Evolutionary conservation across 2,113 vertebrate genomes (phyloP), one percentile per base, ranked within the genome.

Genomic region (Peromyscus californicus): DNA sequence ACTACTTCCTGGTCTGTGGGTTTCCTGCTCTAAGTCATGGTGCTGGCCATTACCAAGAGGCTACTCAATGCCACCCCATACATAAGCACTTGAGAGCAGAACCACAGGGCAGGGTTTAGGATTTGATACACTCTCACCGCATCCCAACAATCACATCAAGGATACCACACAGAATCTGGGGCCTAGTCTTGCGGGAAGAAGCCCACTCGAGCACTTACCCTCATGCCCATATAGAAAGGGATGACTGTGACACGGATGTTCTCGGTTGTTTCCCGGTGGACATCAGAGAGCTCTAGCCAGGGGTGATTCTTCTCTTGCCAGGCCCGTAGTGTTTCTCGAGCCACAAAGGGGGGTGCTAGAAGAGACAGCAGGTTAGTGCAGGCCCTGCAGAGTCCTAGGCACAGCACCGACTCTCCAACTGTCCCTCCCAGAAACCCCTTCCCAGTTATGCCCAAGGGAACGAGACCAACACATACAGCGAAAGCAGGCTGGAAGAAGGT

Each of bases 281-380:
- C 99, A 0, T 99, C 99, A 0, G 99, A 99, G 29, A 99, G 99
- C 98, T 99, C 99, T 87, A 99, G 97, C 99, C 99, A 99, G 42
- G 99, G 99, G 97, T 99, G 99, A 98, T 99, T 99, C 98, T 99
- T 99, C 98, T 99, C 99, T 98, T 99, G 99, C 99, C 99, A 99
- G 0, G 99, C 99, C 97, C 99, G 99, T 91, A 99, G 98, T 0
- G 99, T 99, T 95, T 99, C 99, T 96, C 99, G 99, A 31, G 99
- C 98, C 92, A 99, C 98, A 98, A 99, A 99, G 1, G 99, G 99
- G 86, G 99, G 99, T 99, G 97, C 0, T 91, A 54, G 63, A 74
- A 94, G 83, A 98, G 59, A 85, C 0, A 59, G 89, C 17, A 67
- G 6, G 12, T 97, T 42, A 86, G 78, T 75, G 42, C 63, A 91